Evolutionary conservation across 92 coral and sea anemone species (phyloP).

Genomic region (Diadumene lineata): DNA sequence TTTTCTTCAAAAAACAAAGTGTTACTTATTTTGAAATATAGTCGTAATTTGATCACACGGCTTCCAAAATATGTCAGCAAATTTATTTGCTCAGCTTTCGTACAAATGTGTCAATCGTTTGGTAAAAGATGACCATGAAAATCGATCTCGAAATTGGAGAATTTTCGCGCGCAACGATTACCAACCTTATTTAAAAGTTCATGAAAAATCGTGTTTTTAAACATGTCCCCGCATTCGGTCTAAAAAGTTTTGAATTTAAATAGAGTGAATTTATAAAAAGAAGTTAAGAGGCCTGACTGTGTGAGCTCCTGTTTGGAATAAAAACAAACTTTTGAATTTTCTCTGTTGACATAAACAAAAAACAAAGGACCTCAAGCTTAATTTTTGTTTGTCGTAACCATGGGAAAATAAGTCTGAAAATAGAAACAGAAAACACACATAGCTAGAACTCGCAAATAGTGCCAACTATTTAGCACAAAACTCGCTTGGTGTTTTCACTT

Average conservation of each 20-base stretch:
- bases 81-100: slow-evolving; percentile 12
- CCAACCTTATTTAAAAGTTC: neutral
- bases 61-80: slow-evolving; percentile 5
- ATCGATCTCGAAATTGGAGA: too few species aligned
- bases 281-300: neutral
- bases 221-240: neutral
- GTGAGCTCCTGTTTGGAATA: neutral
- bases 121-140: neutral
- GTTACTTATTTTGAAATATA: slow-evolving; percentile 1
- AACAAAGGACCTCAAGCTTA: slow-evolving; percentile 3
- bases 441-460: neutral
- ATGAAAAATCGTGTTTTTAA: neutral
- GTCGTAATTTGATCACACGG: neutral
- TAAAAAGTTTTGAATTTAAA: neutral
- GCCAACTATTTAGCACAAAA: neutral
- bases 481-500: neutral
- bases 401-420: neutral
- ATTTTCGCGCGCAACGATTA: too few species aligned
- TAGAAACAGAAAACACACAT: neutral
- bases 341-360: slow-evolving; percentile 9
- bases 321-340: slow-evolving; percentile 14
- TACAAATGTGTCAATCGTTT: slow-evolving; percentile 7
- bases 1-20: neutral
- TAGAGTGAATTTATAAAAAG: neutral
- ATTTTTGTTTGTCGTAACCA: slow-evolving; percentile 5